A percentile compares a stretch with the other conserved stretches of the same genome.
phyloP scores from a whole-genome alignment of 2,888 invertebrate genomes.

The Drosophila paramelanica region DNA sequence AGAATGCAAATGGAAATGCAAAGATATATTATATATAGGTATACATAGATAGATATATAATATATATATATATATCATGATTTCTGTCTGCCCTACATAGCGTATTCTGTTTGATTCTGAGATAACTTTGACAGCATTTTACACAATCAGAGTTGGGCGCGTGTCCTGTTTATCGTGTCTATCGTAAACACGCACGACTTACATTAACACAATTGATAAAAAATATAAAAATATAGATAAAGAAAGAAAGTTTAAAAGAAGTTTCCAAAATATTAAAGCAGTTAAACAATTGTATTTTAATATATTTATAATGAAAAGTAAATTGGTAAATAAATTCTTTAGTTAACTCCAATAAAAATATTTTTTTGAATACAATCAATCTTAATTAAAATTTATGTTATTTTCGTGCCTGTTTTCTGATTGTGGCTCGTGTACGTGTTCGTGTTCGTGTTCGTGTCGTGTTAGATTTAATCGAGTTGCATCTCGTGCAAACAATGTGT shows the following conservation, averaged over 20 bases:
- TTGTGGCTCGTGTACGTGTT: no score
- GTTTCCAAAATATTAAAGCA: no score
- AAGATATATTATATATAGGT: background rate
- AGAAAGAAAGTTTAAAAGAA: no score
- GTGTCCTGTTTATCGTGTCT: background rate
- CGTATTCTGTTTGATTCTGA: conserved; percentile 3
- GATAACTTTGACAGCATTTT: conserved; percentile 20
- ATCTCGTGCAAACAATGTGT: conserved; percentile 13
- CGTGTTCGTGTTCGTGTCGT: background rate
- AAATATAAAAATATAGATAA: no score
- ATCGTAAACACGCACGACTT: background rate
- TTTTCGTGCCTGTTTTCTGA: background rate
- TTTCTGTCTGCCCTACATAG: conserved; percentile 13
- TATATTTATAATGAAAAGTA: no score
- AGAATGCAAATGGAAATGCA: conserved; percentile 21
- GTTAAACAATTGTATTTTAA: no score
- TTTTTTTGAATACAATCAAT: no score
- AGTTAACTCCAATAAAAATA: no score
- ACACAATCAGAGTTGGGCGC: background rate
- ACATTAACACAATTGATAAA: background rate
- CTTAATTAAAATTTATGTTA: no score
- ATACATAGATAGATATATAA: no score
- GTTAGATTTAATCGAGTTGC: background rate
- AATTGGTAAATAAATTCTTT: no score
- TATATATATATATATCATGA: background rate